Conservation (phyloP, 1,140 invertebrate species). For the Brachionus rubens region DNA sequence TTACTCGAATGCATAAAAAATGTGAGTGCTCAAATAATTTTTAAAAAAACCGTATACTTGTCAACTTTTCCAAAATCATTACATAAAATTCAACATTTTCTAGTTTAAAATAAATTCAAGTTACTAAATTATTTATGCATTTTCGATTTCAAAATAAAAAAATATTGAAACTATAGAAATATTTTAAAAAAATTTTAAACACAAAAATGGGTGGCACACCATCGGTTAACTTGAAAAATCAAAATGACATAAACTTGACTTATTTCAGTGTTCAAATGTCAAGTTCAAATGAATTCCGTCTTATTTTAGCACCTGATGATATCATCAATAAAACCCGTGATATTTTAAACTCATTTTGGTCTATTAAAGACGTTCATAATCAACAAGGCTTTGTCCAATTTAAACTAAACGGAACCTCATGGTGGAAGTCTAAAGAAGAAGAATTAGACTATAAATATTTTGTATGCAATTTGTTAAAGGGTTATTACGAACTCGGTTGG, state of each 20-base stretch:
- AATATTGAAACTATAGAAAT: not conserved
- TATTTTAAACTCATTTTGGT: not conserved
- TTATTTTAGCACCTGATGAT: slow-evolving; percentile 16
- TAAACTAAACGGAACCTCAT: not conserved
- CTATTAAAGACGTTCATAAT: not conserved
- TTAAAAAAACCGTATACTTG: too few relatives aligned
- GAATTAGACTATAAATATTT: slow-evolving; percentile 15
- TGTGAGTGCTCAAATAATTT: too few relatives aligned
- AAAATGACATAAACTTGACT: not conserved
- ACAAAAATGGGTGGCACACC: slow-evolving; percentile 17
- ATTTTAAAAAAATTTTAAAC: not conserved
- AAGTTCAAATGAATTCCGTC: not conserved
- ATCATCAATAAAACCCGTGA: not conserved
- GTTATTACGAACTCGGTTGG: not conserved
- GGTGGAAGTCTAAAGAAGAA: not conserved
- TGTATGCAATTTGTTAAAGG: not conserved
- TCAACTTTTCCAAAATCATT: too few relatives aligned
- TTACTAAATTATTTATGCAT: too few relatives aligned
- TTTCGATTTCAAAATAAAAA: too few relatives aligned
- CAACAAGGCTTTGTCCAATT: slow-evolving; percentile 10
- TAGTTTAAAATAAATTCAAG: too few relatives aligned
- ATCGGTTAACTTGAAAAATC: not conserved
- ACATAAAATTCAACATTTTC: too few relatives aligned
- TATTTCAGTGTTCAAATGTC: slow-evolving; percentile 31
- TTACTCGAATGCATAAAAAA: too few relatives aligned